phyloP scores from a whole-genome alignment of 2,797 vertebrate species.

The Rhinella marina region DNA sequence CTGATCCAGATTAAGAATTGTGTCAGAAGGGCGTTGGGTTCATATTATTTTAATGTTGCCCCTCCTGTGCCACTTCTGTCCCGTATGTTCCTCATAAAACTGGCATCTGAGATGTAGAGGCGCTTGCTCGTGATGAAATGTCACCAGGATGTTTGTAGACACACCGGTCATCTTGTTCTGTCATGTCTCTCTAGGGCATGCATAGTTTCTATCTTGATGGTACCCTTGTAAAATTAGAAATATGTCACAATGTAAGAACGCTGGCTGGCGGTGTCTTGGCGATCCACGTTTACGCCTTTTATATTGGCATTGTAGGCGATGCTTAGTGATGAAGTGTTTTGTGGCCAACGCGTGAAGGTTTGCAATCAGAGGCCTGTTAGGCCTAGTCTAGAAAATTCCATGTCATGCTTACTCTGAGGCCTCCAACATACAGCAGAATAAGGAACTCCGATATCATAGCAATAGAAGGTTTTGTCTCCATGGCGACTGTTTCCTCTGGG shows the following conservation, averaged over 20 bases:
- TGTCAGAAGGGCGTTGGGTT: conserved; percentile 30
- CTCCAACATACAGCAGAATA: conserved; percentile 31
- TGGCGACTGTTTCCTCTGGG: conserved; percentile 60
- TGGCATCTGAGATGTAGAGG: conserved; percentile 13
- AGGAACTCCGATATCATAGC: conserved; percentile 39
- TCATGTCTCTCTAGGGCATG: not conserved
- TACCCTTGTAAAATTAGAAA: not conserved
- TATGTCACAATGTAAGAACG: not conserved
- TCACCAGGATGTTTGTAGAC: not conserved
- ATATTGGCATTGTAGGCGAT: not conserved
- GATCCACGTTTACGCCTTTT: not conserved
- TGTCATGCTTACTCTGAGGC: conserved; percentile 40
- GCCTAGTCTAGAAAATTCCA: conserved; percentile 46
- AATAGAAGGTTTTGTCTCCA: conserved; percentile 55
- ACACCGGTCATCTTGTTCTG: not conserved
- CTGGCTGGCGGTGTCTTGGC: too few relatives aligned
- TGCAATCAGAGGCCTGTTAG: not conserved
- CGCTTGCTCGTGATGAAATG: not conserved
- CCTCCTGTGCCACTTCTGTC: conserved; percentile 62
- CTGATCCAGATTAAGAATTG: not conserved
- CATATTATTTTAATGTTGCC: conserved; percentile 41
- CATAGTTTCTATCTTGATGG: not conserved
- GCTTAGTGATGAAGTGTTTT: not conserved
- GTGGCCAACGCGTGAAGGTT: not conserved
- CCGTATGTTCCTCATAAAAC: conserved; percentile 8